Evolutionary conservation across 2,113 vertebrate genomes (phyloP).

Genomic region (Pardalotus punctatus): DNA sequence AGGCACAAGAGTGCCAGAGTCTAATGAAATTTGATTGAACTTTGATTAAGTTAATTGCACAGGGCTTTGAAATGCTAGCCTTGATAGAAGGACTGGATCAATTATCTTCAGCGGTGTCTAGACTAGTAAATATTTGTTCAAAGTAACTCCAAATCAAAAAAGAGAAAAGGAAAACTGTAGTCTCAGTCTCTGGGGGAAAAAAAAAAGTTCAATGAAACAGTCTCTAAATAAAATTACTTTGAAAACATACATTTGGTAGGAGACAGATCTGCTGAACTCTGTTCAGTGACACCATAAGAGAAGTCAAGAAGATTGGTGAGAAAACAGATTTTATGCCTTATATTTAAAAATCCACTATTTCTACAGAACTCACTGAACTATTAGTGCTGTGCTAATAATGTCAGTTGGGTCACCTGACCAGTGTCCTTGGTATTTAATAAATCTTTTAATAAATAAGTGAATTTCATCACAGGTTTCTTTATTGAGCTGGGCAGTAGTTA

Average conservation of each 20-base stretch:
- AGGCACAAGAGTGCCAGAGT: not conserved
- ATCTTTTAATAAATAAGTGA: not conserved
- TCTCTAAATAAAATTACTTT: not conserved
- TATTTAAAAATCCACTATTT: not conserved
- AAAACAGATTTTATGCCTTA: not conserved
- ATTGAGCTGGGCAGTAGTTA: not conserved
- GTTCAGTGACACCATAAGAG: not conserved
- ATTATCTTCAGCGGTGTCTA: not conserved
- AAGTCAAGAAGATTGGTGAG: not conserved
- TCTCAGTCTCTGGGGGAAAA: not conserved
- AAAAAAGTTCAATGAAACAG: not conserved
- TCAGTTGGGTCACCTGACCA: not conserved
- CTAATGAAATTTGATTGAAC: conserved; percentile 22
- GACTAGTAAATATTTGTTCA: not conserved
- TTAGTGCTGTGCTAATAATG: not conserved
- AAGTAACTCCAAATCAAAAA: not conserved
- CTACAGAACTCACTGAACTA: not conserved
- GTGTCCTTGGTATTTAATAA: not conserved
- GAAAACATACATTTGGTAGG: not conserved
- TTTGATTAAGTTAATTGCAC: conserved; percentile 23
- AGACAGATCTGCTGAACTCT: not conserved
- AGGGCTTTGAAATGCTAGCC: not conserved
- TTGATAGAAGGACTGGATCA: not conserved
- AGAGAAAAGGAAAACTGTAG: not conserved
- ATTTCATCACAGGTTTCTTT: not conserved